phyloP scores from a whole-genome alignment of 2,797 vertebrate genomes.

The Hypotaenidia okinawae region DNA sequence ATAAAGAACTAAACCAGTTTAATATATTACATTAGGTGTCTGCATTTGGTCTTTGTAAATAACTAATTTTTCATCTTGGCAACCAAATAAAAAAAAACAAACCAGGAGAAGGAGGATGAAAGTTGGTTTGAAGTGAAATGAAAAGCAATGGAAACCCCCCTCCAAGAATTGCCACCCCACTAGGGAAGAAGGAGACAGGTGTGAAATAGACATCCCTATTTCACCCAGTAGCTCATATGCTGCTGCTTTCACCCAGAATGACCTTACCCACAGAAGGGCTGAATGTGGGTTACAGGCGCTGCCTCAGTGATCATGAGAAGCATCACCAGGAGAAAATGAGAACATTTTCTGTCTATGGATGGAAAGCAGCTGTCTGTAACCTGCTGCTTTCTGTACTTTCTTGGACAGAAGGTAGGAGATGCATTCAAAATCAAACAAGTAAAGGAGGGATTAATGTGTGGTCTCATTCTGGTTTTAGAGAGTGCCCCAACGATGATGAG shows the following conservation, averaged over 20 bases:
- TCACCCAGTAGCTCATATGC: background rate
- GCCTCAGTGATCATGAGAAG: background rate
- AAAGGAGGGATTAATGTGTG: background rate
- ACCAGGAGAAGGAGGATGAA: background rate
- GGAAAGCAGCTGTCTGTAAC: background rate
- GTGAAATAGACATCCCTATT: background rate
- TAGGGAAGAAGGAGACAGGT: background rate
- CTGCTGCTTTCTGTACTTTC: background rate
- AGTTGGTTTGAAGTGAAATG: constrained; percentile 35
- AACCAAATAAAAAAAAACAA: background rate
- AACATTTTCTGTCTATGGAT: background rate
- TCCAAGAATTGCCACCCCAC: background rate
- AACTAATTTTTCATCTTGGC: constrained; percentile 24
- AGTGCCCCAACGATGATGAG: background rate
- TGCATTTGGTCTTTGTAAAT: background rate
- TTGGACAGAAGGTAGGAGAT: background rate
- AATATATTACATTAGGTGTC: background rate
- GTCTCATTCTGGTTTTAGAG: background rate
- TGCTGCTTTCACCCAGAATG: background rate
- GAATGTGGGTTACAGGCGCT: accelerated
- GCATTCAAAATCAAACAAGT: background rate
- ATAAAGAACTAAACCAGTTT: constrained; percentile 10
- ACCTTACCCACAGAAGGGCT: background rate
- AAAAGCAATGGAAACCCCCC: background rate
- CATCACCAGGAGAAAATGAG: background rate